phyloP scores from a whole-genome alignment of 2,113 vertebrate genomes.

The Mus spicilegus region DNA sequence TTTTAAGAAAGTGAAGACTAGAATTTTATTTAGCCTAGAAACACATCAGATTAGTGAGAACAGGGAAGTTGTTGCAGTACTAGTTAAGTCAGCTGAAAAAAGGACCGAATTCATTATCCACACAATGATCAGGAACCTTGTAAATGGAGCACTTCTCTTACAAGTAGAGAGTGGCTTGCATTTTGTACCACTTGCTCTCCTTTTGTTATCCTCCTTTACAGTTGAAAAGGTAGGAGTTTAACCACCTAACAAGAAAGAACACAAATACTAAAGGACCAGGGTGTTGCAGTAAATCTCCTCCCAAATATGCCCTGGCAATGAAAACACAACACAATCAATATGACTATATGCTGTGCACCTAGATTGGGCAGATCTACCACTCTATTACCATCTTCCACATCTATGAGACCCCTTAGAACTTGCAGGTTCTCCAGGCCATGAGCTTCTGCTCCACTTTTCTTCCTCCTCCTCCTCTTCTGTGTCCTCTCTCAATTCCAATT shows the following conservation, averaged over 20 bases:
- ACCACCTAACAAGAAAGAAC: background rate
- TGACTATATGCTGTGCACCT: no score
- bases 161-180: background rate
- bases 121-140: background rate
- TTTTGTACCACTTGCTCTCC: background rate
- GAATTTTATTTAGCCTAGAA: background rate
- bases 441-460: no score
- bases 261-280: background rate
- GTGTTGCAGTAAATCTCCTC: no score
- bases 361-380: no score
- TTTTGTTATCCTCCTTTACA: background rate
- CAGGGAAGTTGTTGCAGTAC: background rate
- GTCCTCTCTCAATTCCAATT: no score
- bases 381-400: no score
- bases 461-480: no score
- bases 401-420: no score
- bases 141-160: background rate
- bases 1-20: background rate
- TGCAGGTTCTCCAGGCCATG: no score
- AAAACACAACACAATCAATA: no score
- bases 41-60: background rate
- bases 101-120: background rate
- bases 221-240: background rate
- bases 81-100: background rate
- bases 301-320: no score